Percentiles rank a stretch among this genome's conserved stretches.
phyloP scores from a whole-genome alignment of 2,888 invertebrate species.

The Euzetes globulus region DNA sequence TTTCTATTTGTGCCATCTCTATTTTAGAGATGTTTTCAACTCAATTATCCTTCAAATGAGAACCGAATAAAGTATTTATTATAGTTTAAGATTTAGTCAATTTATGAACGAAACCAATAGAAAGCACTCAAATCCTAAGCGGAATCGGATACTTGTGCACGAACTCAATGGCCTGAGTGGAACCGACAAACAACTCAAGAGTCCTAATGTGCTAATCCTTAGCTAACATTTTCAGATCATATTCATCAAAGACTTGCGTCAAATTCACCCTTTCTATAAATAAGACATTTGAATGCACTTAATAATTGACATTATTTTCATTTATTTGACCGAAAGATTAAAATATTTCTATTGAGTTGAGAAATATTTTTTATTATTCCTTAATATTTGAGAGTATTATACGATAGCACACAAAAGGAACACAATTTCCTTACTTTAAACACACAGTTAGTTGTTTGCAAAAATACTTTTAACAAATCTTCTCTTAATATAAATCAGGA shows the following conservation, averaged over 20 bases:
- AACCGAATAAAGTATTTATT: not conserved
- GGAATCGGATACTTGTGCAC: slow-evolving; percentile 12
- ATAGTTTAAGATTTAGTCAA: too few relatives aligned
- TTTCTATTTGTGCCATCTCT: too few relatives aligned
- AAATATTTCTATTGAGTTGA: not conserved
- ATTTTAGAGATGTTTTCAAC: slow-evolving; percentile 3
- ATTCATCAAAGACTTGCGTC: not conserved
- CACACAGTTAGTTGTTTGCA: too few relatives aligned
- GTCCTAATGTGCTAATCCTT: not conserved
- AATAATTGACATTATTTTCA: not conserved
- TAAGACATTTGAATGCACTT: not conserved
- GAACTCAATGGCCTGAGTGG: not conserved
- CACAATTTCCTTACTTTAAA: too few relatives aligned
- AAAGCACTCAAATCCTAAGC: not conserved
- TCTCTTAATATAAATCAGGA: too few relatives aligned
- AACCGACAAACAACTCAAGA: not conserved
- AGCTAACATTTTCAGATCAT: not conserved
- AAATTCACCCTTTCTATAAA: not conserved
- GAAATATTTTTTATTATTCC: not conserved
- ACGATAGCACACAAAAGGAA: not conserved
- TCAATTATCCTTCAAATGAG: not conserved
- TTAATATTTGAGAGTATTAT: not conserved
- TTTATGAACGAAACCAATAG: not conserved
- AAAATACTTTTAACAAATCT: too few relatives aligned
- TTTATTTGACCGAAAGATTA: slow-evolving; percentile 10